These are phyloP conservation scores for Microcebus ravelobensis DNA, from an alignment of 2,113 vertebrate genomes.

Conservation along the genomic window DNA sequence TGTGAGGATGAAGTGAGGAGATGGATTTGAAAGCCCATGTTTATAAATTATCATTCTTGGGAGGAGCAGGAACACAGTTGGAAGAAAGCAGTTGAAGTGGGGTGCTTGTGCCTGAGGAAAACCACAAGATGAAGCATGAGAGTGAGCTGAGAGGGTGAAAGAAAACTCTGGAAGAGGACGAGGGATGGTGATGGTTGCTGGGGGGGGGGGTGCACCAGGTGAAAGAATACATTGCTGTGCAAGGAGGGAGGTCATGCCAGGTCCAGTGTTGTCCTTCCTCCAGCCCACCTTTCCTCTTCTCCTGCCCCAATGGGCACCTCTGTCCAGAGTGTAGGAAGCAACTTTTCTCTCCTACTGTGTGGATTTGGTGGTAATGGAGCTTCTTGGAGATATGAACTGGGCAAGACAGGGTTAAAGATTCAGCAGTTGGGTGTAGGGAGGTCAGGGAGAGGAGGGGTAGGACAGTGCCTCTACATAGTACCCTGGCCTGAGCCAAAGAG, in stretches of 20 bases:
- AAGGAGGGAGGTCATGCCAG: neutral
- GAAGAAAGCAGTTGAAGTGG: neutral
- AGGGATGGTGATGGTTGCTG: neutral
- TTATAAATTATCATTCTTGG: neutral
- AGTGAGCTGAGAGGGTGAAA: neutral
- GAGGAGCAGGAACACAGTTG: neutral
- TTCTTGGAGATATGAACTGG: neutral
- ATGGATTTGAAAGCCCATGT: neutral
- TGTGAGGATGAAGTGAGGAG: neutral
- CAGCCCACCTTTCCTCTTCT: neutral
- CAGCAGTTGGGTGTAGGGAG: neutral
- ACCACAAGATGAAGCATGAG: neutral
- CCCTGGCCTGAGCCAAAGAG: neutral
- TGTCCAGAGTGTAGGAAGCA: neutral
- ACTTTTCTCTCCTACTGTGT: neutral
- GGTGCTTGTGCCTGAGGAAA: neutral
- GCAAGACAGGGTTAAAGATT: neutral
- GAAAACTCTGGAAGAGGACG: neutral
- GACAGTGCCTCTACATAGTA: neutral
- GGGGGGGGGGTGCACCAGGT: neutral
- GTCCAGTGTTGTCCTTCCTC: neutral
- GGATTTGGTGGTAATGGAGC: neutral
- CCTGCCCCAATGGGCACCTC: neutral
- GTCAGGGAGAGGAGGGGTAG: neutral
- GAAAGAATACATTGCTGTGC: neutral